Percentiles rank a stretch among this genome's conserved stretches.
These are phyloP conservation scores for Clarias batrachus DNA, from an alignment of 2,113 vertebrate genomes.

Conservation along the genomic window DNA sequence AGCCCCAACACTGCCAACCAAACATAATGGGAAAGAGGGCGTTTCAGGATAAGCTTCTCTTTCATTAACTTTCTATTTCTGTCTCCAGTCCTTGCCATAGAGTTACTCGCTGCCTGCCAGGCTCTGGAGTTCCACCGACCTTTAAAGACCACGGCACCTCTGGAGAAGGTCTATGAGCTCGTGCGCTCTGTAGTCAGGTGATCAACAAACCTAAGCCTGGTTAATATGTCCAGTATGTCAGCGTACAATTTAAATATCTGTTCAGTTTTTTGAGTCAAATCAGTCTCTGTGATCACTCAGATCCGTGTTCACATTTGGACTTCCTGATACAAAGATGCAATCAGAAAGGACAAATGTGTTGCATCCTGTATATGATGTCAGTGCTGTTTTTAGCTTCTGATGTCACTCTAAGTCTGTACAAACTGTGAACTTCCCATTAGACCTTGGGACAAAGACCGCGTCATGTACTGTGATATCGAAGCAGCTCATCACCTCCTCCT, in stretches of 20 bases:
- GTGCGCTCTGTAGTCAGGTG: constrained; percentile 92
- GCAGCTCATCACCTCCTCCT: constrained; percentile 75
- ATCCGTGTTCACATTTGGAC: background rate
- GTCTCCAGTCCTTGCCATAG: constrained; percentile 86
- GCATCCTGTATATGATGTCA: constrained; percentile 61
- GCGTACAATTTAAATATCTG: background rate
- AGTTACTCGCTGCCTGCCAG: constrained; percentile 92
- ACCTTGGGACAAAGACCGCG: constrained; percentile 83
- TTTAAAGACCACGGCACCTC: constrained; percentile 88
- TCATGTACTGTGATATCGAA: constrained; percentile 82
- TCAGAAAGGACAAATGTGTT: background rate
- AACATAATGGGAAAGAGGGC: background rate
- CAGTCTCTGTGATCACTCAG: background rate
- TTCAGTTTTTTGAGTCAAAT: background rate
- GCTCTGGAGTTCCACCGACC: constrained; percentile 97
- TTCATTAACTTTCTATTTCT: background rate
- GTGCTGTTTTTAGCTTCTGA: constrained; percentile 69
- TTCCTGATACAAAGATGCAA: background rate
- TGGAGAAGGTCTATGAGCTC: constrained; percentile 97
- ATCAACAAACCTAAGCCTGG: background rate
- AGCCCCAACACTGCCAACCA: background rate
- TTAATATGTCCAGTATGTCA: background rate
- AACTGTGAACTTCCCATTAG: constrained; percentile 56
- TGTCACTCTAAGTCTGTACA: constrained; percentile 47
- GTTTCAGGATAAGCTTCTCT: background rate